Base-by-base conservation (phyloP, 2,113 vertebrate genomes). In the Cygnus buccinator region DNA sequence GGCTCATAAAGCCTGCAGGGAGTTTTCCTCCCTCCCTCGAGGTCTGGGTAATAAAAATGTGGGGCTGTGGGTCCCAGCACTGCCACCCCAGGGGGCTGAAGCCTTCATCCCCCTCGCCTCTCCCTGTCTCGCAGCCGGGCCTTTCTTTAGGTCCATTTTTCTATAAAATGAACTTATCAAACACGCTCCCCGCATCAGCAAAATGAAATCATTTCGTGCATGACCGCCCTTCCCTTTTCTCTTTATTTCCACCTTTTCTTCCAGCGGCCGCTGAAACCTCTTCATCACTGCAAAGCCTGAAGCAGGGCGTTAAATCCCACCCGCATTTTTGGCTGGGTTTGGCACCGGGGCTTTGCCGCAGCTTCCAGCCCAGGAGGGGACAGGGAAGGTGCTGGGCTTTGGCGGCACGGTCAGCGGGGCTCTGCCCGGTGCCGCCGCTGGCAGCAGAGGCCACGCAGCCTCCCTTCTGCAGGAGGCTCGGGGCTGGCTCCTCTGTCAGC, bases 141-240 rank as follows among this genome's bases (percentile, higher is more conserved):
- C 61, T 71, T 79, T 76, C 52, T 28, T 9, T n/a, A 31, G 1
- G 1, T 23, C 15, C 33, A 12, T 54, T 93, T 65, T 94, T 75
- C 29, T 8, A 1, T 48, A 68, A 75, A 41, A 39, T 66, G 41
- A 86, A 87, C 41, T 87, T 96, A 72, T 10, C 89, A 82, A 94
- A 79, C 10, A 48, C 37, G 80, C 73, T 59, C 43, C 26, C 28
- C 0, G 0, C 0, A 0, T 39, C 41, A 54, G 81, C 52, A 95
- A 97, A 98, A 98, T 98, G 96, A 98, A 98, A 98, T 98, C 0
- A 98, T 98, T 98, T 98, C 97, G 97, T 98, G 98, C 98, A 94
- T 97, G 97, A 95, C 87, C 97, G 97, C 92, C 91, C 94, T 95
- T 82, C 70, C 33, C 57, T 83, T 74, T 81, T 21, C 81, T 80